A percentile compares a stretch with the other conserved stretches of the same genome.
Evolutionary conservation across 1,140 invertebrate species (phyloP).

Genomic region (Gerris buenoi): DNA sequence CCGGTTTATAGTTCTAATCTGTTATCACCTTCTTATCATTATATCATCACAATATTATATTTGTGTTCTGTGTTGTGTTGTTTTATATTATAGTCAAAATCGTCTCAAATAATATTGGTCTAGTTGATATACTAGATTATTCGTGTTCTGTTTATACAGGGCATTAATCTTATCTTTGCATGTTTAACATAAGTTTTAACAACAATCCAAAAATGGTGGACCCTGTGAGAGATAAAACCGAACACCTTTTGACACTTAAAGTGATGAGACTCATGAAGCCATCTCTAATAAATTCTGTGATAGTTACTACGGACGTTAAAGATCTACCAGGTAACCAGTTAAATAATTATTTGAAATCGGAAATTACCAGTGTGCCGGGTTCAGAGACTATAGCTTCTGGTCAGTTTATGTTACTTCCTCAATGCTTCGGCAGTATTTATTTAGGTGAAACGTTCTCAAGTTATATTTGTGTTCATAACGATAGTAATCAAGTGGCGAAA

Average conservation of each 20-base stretch:
- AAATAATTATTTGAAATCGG: slow-evolving; percentile 56
- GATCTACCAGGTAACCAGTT: slow-evolving; percentile 69
- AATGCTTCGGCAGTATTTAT: slow-evolving; percentile 88
- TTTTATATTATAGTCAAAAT: not conserved
- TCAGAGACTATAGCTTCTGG: slow-evolving; percentile 70
- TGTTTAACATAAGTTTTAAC: slow-evolving; percentile 2
- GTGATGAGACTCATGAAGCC: slow-evolving; percentile 89
- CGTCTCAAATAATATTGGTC: not conserved
- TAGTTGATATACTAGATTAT: not conserved
- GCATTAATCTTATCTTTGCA: not conserved
- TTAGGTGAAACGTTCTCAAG: slow-evolving; percentile 94
- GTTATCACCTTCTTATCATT: no score
- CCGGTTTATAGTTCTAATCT: no score
- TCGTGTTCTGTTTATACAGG: not conserved
- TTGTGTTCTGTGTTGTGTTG: no score
- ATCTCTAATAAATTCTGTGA: slow-evolving; percentile 58
- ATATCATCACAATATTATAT: no score
- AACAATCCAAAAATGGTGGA: slow-evolving; percentile 4
- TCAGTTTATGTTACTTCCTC: slow-evolving; percentile 79
- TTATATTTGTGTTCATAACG: slow-evolving; percentile 93
- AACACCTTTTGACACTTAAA: slow-evolving; percentile 29
- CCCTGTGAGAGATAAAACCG: not conserved
- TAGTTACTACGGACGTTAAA: slow-evolving; percentile 64
- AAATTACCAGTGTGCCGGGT: slow-evolving; percentile 57
- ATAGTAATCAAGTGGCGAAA: slow-evolving; percentile 64